These are phyloP conservation scores for Diploptera punctata DNA, from an alignment of 2,888 invertebrate genomes.

Conservation along the genomic window DNA sequence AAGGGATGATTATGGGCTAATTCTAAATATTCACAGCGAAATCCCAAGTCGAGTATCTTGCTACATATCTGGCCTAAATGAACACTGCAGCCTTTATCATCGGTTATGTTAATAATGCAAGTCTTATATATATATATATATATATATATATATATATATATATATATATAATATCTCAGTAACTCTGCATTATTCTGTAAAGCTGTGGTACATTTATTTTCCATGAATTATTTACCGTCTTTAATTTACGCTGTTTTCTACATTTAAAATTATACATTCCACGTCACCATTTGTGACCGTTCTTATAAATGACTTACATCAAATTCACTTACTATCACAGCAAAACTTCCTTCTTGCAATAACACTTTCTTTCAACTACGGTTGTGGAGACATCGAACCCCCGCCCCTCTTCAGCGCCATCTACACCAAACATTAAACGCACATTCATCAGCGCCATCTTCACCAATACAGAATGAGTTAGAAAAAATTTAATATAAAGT, in stretches of 20 bases:
- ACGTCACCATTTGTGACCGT: background rate
- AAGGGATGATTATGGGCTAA: background rate
- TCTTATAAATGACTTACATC: background rate
- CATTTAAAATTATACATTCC: background rate
- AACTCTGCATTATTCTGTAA: no score
- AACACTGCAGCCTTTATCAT: no score
- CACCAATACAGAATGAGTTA: no score
- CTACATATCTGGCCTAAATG: background rate
- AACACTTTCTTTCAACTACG: no score
- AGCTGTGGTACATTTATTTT: background rate
- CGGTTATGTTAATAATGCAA: no score
- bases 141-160: background rate
- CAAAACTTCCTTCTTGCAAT: no score
- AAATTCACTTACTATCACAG: background rate
- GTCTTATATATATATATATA: no score
- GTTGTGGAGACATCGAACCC: no score
- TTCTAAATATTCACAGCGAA: background rate
- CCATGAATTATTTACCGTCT: background rate
- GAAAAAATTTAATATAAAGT: no score
- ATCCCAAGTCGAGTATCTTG: background rate
- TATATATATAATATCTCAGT: background rate
- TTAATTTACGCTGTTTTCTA: background rate
- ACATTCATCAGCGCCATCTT: no score
- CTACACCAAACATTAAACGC: no score
- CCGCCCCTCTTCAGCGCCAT: no score